These are phyloP conservation scores for Virgularia gustaviana DNA, from an alignment of 92 coral and sea anemone genomes.

Conservation along the genomic window DNA sequence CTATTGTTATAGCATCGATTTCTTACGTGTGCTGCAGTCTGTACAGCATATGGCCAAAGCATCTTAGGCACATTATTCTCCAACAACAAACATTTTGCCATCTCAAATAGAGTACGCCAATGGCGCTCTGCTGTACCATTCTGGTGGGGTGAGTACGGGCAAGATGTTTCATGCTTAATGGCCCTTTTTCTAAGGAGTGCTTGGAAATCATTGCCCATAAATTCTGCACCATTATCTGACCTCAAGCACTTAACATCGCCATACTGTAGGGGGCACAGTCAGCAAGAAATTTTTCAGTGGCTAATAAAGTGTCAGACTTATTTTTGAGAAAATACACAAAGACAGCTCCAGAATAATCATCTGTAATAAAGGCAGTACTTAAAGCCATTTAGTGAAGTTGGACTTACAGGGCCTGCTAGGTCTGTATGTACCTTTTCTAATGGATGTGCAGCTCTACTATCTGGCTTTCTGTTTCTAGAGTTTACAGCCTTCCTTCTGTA, in stretches of 20 bases:
- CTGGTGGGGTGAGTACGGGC: constrained; percentile 52
- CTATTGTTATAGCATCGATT: constrained; percentile 52
- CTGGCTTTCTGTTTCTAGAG: constrained; percentile 24
- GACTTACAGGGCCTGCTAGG: constrained; percentile 13
- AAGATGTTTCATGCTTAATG: constrained; percentile 42
- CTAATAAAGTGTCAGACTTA: constrained; percentile 13
- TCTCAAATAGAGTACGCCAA: constrained; percentile 54
- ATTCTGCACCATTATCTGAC: constrained; percentile 40
- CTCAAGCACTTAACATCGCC: constrained; percentile 37
- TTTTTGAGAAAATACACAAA: constrained; percentile 25
- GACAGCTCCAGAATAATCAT: constrained; percentile 36
- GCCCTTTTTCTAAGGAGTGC: constrained; percentile 20
- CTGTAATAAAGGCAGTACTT: constrained; percentile 36
- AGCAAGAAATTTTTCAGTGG: constrained; percentile 28
- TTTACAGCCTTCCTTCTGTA: constrained; percentile 16
- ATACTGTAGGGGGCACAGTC: constrained; percentile 38
- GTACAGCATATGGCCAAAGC: constrained; percentile 57
- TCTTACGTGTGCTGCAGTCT: constrained; percentile 46
- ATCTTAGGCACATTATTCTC: constrained; percentile 30
- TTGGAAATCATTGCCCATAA: constrained; percentile 10
- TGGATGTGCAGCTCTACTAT: constrained; percentile 32
- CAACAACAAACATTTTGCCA: constrained; percentile 43
- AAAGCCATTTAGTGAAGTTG: constrained; percentile 1
- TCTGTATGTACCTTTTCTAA: constrained; percentile 39
- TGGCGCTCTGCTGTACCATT: constrained; percentile 54